Evolutionary conservation across 2,113 vertebrate genomes (phyloP), one percentile per base, ranked within the genome.

Genomic region (Montifringilla adamsi): DNA sequence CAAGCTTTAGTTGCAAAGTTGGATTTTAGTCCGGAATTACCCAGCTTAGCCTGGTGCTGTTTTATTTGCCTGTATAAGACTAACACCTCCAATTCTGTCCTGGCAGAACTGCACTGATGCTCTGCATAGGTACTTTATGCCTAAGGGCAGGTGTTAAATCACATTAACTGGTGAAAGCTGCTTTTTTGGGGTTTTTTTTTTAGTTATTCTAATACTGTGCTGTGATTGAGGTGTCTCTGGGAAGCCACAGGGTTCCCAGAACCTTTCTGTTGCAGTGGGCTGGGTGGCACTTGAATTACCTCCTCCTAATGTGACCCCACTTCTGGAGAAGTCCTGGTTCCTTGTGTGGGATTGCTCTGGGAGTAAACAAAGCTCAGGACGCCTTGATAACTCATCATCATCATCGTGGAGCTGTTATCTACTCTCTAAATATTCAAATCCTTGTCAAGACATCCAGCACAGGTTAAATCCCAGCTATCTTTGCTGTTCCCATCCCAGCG

Each of bases 401-500:
- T 85, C 66, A 19, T 73, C 14, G 1, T 39, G 47, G 90, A 94
- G 43, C 68, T 84, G 39, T 86, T 70, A 69, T 26, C 69, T 55
- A 2, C 47, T 10, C 58, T 89, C 35, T 79, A 27, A 92, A 75
- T 11, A 39, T 5, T 28, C 74, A 89, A 75, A 89, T 49, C 13
- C 15, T 22, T 33, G 49, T 50, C 73, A 22, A 26, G 70, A 31
- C 44, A 49, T 1, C 49, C 63, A 53, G 75, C 28, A 13, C 13
- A 22, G 10, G 21, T 76, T 50, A 35, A 62, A 43, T n/a, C 78
- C 17, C 30, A 12, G 10, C 26, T 50, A n/a, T 50, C 55, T 88
- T 47, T 58, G 56, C 56, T 2, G 0, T 14, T 0, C 0, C 68
- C 35, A 30, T 55, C 21, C 1, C 19, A 1, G 31, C 3, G 2